A percentile compares a stretch with the other conserved stretches of the same genome.
phyloP scores from a whole-genome alignment of 2,113 vertebrate species.

The Stigmatopora nigra region DNA sequence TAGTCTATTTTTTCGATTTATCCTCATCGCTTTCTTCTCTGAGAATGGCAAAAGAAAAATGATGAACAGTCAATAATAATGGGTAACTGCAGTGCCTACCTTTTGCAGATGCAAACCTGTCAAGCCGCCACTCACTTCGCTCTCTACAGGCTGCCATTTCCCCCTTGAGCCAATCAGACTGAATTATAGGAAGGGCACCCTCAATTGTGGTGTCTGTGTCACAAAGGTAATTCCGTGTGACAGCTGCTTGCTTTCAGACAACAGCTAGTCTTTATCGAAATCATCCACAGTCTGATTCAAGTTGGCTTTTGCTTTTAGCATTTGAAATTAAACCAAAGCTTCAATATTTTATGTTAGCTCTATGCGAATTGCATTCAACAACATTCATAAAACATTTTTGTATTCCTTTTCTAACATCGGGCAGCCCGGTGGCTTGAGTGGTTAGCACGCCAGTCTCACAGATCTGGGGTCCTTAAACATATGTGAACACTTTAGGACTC shows the following conservation, averaged over 20 bases:
- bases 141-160: slow-evolving; percentile 66
- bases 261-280: slow-evolving; percentile 69
- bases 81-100: slow-evolving; percentile 47
- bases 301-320: slow-evolving; percentile 49
- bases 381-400: background rate
- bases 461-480: too few species aligned
- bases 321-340: slow-evolving; percentile 49
- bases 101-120: slow-evolving; percentile 55
- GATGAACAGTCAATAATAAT: slow-evolving; percentile 59
- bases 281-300: slow-evolving; percentile 52
- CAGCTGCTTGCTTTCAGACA: slow-evolving; percentile 70
- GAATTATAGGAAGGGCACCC: slow-evolving; percentile 67
- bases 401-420: background rate
- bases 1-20: slow-evolving; percentile 42
- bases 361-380: background rate
- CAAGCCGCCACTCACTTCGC: slow-evolving; percentile 55
- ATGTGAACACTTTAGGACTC: too few species aligned
- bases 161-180: slow-evolving; percentile 70
- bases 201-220: slow-evolving; percentile 69
- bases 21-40: slow-evolving; percentile 34
- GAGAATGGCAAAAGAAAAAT: slow-evolving; percentile 27
- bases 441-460: too few species aligned
- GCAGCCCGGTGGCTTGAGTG: too few species aligned
- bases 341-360: slow-evolving; percentile 10
- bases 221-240: slow-evolving; percentile 66